Evolutionary conservation across 2,113 vertebrate genomes (phyloP).

Genomic region (pig (Sus scrofa)): DNA sequence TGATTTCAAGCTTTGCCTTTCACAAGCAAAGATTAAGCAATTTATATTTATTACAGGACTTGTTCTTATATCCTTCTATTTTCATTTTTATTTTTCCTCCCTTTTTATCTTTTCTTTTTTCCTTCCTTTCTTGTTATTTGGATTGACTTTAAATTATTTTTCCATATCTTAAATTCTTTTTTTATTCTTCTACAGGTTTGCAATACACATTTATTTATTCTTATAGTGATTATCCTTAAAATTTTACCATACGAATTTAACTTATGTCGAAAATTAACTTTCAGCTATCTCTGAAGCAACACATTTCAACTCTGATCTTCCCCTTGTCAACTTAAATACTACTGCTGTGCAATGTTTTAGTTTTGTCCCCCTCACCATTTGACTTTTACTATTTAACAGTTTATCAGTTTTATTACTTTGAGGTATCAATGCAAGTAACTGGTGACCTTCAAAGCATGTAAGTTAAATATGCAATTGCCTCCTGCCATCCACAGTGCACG

Average conservation of each 20-base stretch:
- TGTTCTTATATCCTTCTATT: not conserved
- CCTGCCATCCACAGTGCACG: not conserved
- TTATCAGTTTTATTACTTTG: not conserved
- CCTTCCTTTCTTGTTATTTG: not conserved
- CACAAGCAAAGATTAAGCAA: not conserved
- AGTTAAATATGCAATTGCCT: not conserved
- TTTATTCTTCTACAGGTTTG: not conserved
- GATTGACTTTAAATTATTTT: slow-evolving; percentile 40
- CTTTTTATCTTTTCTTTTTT: not conserved
- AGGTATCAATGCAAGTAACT: not conserved
- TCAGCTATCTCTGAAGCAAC: not conserved
- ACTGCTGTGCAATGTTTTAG: not conserved
- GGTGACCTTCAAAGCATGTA: not conserved
- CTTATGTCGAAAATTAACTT: not conserved
- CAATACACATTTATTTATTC: slow-evolving; percentile 3
- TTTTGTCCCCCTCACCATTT: not conserved
- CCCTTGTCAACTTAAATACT: not conserved
- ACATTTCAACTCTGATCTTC: not conserved
- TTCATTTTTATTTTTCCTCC: not conserved
- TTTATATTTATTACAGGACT: not conserved
- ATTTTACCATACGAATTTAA: not conserved
- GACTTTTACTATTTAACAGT: not conserved
- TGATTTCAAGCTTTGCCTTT: not conserved
- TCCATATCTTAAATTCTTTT: not conserved
- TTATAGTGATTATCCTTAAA: not conserved